Percentiles rank a stretch among this genome's conserved stretches.
Conservation (phyloP, 2,888 invertebrate genomes). For the Apamea sordens region DNA sequence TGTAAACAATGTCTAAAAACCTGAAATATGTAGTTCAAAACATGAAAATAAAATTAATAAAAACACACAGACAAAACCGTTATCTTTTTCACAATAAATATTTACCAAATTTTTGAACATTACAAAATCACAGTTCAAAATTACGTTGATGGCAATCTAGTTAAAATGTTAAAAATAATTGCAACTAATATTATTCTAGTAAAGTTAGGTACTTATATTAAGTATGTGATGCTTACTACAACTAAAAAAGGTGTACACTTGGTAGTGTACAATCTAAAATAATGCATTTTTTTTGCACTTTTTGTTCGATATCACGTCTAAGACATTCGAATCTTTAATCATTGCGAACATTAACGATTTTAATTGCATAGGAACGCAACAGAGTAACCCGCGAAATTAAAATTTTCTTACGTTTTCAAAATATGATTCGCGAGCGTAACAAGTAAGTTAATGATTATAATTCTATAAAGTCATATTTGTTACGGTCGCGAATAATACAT, state of each 20-base stretch:
- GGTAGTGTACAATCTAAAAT: constrained; percentile 60
- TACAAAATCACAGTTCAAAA: constrained; percentile 89
- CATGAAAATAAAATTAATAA: constrained; percentile 58
- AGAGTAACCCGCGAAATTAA: not conserved
- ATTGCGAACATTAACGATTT: constrained; percentile 59
- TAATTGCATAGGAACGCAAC: not conserved
- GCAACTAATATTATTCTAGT: constrained; percentile 72
- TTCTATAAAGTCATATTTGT: not conserved
- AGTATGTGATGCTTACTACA: constrained; percentile 78
- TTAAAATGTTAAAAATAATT: constrained; percentile 74
- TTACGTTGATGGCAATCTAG: constrained; percentile 87
- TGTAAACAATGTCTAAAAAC: constrained; percentile 53
- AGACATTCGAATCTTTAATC: constrained; percentile 23
- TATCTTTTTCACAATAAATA: constrained; percentile 64
- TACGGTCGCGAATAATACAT: not conserved
- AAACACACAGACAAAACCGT: constrained; percentile 76
- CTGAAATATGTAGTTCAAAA: constrained; percentile 26
- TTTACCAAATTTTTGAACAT: constrained; percentile 82
- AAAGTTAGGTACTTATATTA: constrained; percentile 81
- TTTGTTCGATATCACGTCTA: constrained; percentile 56
- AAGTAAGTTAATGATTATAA: no score
- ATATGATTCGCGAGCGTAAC: no score
- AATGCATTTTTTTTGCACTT: constrained; percentile 27
- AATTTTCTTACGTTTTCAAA: no score
- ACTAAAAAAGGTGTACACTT: constrained; percentile 59